Conservation (phyloP, 2,797 vertebrate genomes). For the Malurus leucopterus region DNA sequence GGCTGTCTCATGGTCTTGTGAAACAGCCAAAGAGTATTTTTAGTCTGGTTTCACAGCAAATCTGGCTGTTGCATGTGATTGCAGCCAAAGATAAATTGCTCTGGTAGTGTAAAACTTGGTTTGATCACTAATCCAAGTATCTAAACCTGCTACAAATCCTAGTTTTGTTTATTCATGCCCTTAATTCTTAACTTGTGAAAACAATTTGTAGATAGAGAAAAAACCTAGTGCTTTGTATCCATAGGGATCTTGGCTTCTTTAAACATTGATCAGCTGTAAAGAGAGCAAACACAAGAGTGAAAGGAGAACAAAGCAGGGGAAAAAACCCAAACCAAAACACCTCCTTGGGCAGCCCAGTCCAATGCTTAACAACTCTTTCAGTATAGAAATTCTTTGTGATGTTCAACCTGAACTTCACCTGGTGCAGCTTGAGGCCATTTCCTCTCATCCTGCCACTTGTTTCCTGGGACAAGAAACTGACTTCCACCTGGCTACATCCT, state of each 20-base stretch:
- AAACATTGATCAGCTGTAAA: not conserved
- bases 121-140: not conserved
- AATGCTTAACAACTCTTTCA: not conserved
- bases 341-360: not conserved
- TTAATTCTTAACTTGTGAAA: not conserved
- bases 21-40: not conserved
- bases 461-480: not conserved
- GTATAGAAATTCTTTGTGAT: not conserved
- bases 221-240: not conserved
- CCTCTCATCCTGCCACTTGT: not conserved
- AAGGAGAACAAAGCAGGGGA: not conserved
- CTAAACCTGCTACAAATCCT: not conserved
- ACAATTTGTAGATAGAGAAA: not conserved
- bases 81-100: not conserved
- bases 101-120: not conserved
- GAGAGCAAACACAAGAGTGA: not conserved
- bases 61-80: not conserved
- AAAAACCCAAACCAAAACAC: not conserved
- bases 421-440: not conserved
- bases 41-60: not conserved
- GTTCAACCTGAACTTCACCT: not conserved
- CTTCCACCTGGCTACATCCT: no score
- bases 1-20: not conserved
- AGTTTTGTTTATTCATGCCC: not conserved
- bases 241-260: not conserved